Base-by-base conservation (phyloP, 2,888 invertebrate species). In the Pycnomerus fuliginosus region DNA sequence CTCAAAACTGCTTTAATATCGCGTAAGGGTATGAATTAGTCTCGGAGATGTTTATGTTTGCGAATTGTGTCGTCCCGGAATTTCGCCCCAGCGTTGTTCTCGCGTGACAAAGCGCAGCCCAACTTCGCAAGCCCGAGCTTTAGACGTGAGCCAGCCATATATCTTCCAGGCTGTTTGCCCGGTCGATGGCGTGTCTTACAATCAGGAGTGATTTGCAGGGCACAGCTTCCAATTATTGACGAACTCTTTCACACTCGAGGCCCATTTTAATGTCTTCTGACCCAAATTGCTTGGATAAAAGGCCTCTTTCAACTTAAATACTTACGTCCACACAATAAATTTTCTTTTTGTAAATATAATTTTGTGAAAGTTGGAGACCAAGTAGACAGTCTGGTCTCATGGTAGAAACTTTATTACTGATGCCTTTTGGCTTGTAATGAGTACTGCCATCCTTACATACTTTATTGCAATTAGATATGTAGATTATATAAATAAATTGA, bases 151-250 rank as follows among this genome's bases (percentile, higher is more conserved):
- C 61, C 59, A 42, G 56, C 62, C 55, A 62, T 65, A 64, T 64
- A 65, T 65, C 64, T 65, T 64, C 53, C 53, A 50, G 60, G 54
- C 59, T 61, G 62, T 64, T 62, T 61, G 60, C 60, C 56, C 61
- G 62, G 57, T 58, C 61, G 58, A 62, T 62, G 58, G 61, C 60
- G 55, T 60, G 62, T 65, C 63, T 64, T 62, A 61, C 62, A 62
- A 65, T 65, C 64, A 63, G 57, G 60, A 64, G 62, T 64, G 64
- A 64, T 64, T 65, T 64, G 63, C 61, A 63, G 61, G 58, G 62
- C 57, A 62, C 57, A 59, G 58, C 58, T 60, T 61, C 63, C 62
- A 65, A 62, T 65, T 65, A 65, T 61, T 55, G 55, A 58, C 60
- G 60, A 56, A 55, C 58, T 57, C 55, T 52, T 56, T 50, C 56